Conservation (phyloP, 2,797 vertebrate species). For the Rhyacichthys aspro region DNA sequence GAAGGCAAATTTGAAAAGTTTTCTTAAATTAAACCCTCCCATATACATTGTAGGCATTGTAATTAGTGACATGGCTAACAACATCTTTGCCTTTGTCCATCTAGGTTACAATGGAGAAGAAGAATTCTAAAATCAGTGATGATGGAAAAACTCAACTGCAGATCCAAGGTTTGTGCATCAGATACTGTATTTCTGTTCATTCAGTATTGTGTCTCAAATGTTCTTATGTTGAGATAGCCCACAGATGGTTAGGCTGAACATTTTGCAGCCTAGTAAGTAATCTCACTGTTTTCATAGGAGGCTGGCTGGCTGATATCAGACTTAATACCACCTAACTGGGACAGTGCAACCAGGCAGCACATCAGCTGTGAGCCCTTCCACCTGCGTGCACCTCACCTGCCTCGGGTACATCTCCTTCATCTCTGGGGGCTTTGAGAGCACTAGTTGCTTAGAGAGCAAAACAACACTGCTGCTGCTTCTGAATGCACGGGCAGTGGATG, state of each 20-base stretch:
- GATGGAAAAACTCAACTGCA: no score
- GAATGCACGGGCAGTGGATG: rapidly evolving
- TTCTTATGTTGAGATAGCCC: no score
- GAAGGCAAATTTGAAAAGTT: neutral
- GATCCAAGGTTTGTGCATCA: no score
- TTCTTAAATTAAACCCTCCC: no score
- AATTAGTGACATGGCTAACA: no score
- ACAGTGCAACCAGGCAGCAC: constrained; percentile 34
- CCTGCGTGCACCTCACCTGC: constrained; percentile 51
- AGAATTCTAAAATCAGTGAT: no score
- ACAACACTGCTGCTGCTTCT: constrained; percentile 12
- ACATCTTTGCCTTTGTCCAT: no score
- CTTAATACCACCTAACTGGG: constrained; percentile 40
- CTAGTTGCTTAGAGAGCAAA: constrained; percentile 15
- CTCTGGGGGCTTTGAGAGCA: constrained; percentile 27
- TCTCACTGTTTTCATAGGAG: constrained; percentile 28
- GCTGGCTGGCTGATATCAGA: constrained; percentile 15
- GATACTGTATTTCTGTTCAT: no score
- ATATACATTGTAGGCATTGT: no score
- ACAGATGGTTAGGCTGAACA: constrained; percentile 6
- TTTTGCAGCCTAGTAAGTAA: constrained; percentile 11
- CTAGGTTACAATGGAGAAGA: no score
- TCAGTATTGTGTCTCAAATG: no score
- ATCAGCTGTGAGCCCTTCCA: constrained; percentile 31
- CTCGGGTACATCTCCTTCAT: constrained; percentile 35